phyloP scores from a whole-genome alignment of 2,888 invertebrate species.

The Acleris holmiana region DNA sequence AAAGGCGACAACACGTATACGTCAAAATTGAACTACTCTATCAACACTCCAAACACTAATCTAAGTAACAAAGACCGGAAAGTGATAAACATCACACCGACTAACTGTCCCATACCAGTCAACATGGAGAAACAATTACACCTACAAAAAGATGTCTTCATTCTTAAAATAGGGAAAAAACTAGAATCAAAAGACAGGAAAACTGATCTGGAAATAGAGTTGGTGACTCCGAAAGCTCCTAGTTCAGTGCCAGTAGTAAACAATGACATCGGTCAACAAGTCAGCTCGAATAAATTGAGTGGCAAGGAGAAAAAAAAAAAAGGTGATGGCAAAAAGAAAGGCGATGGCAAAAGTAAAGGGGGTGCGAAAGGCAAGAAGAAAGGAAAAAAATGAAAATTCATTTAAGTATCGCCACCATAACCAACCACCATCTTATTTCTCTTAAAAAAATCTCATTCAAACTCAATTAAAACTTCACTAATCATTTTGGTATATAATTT shows the following conservation, averaged over 20 bases:
- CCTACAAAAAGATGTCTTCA: constrained; percentile 74
- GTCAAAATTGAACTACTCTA: constrained; percentile 69
- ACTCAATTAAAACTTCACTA: too few species aligned
- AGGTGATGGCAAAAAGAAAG: constrained; percentile 46
- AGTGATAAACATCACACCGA: constrained; percentile 72
- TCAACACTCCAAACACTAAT: constrained; percentile 57
- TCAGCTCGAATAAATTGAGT: constrained; percentile 52
- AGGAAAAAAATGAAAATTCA: not conserved
- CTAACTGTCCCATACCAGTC: constrained; percentile 70
- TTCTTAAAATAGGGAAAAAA: constrained; percentile 78
- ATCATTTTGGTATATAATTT: too few species aligned
- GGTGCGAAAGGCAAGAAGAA: constrained; percentile 45
- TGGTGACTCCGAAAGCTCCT: constrained; percentile 72
- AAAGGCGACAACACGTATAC: constrained; percentile 60
- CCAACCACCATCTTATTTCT: too few species aligned
- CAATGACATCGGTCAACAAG: constrained; percentile 60
- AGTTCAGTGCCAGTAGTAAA: constrained; percentile 48
- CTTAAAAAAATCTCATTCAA: too few species aligned
- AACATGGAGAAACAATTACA: constrained; percentile 69
- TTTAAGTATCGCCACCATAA: too few species aligned
- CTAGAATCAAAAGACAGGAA: constrained; percentile 75
- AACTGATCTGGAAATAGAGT: constrained; percentile 77
- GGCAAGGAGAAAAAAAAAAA: constrained; percentile 44
- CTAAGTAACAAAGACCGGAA: constrained; percentile 54
- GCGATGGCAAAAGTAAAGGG: constrained; percentile 41